Evolutionary conservation across 2,888 invertebrate genomes (phyloP), one percentile per base, ranked within the genome.

Genomic region (Macaria liturata): DNA sequence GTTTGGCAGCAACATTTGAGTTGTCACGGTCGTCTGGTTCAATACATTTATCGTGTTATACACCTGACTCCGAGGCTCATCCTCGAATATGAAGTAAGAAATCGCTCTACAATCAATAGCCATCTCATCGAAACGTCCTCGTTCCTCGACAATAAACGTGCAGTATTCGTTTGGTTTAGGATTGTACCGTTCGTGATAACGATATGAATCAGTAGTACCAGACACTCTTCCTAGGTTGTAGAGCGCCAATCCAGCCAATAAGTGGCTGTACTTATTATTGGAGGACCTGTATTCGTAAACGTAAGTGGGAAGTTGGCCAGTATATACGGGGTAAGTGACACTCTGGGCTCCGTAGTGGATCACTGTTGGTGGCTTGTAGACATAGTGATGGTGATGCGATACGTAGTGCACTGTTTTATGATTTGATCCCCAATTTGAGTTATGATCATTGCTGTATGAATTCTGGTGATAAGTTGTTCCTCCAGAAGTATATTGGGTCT

Each of bases 231-330:
- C 67, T 3, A 71, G 53, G 34, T 71, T 71, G 53, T 67, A 68
- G 3, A 71, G 58, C 5, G 69, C 66, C 4, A 71, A 49, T 7
- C 70, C 69, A 30, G 70, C 53, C 31, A 71, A 49, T 20, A 71
- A 53, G 20, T 57, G 51, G 8, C 67, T 57, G 48, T 67, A 71
- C 45, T 64, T 66, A 34, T 62, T 67, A 1, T 58, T 49, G 3
- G 71, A 70, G 9, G 59, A 48, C 61, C 64, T 65, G 61, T 70
- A 69, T 50, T 68, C 57, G 34, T 65, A 69, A 3, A 70, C 68
- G 49, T 68, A 71, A 4, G 40, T 9, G 3, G 71, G 69, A 4
- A 61, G 61, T 8, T 40, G 30, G 5, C 60, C 59, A n/a, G 44
- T 55, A 45, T 66, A 70, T 1, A 65, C 65, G 6, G 65, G 64